Evolutionary conservation across 2,888 invertebrate species (phyloP).

Genomic region (Harpalus rufipes): DNA sequence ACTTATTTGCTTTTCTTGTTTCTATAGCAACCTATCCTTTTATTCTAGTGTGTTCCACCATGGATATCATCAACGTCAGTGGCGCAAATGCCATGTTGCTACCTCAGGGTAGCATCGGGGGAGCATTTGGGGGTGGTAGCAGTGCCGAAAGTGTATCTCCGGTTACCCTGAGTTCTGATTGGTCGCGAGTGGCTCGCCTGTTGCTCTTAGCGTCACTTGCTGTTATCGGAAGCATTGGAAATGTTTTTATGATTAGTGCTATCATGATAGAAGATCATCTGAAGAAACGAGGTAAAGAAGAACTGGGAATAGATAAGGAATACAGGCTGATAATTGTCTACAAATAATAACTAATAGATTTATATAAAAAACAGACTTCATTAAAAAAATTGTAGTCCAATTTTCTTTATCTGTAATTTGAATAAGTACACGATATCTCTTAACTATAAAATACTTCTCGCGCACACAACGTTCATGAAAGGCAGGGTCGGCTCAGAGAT

Average conservation of each 20-base stretch:
- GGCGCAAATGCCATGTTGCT: constrained; percentile 39
- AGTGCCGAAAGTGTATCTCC: constrained; percentile 80
- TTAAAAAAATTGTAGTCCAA: too few relatives aligned
- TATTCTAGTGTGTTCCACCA: background rate
- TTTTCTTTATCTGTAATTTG: too few relatives aligned
- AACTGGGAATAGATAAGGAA: background rate
- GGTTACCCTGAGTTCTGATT: constrained; percentile 83
- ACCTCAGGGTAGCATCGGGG: constrained; percentile 10
- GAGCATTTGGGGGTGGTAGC: constrained; percentile 8
- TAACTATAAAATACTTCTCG: too few relatives aligned
- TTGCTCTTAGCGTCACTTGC: constrained; percentile 83
- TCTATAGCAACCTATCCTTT: background rate
- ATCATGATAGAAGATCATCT: constrained; percentile 86
- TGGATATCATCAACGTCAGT: constrained; percentile 58
- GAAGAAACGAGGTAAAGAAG: constrained; percentile 81
- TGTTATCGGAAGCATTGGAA: constrained; percentile 85
- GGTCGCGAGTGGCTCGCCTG: constrained; percentile 84
- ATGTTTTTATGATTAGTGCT: constrained; percentile 87
- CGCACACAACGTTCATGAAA: too few relatives aligned
- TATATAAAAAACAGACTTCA: too few relatives aligned
- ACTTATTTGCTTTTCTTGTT: too few relatives aligned
- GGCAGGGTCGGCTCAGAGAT: too few relatives aligned
- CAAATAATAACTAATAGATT: background rate
- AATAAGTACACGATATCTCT: too few relatives aligned
- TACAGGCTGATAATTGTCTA: background rate